Conservation (phyloP, 2,113 vertebrate genomes). For the Bubo scandiacus region DNA sequence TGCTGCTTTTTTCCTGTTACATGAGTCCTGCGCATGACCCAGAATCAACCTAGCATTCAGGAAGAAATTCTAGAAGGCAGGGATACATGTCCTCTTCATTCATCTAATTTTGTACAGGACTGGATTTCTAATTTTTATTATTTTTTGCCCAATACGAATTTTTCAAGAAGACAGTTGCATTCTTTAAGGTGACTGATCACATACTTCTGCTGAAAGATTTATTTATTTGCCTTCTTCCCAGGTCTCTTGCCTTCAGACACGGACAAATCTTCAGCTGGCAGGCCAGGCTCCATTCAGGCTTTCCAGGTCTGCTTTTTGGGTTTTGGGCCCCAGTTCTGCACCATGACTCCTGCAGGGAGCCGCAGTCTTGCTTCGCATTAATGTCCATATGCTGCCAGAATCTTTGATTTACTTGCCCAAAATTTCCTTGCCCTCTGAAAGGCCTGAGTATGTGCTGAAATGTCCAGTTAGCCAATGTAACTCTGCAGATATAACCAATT, state of each 20-base stretch:
- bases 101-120: background rate
- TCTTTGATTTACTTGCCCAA: background rate
- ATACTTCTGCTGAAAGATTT: background rate
- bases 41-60: background rate
- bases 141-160: background rate
- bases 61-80: background rate
- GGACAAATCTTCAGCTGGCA: background rate
- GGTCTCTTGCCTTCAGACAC: background rate
- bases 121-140: background rate
- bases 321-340: accelerated
- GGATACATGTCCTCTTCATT: background rate
- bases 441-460: background rate
- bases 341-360: background rate
- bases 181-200: background rate
- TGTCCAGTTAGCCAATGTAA: background rate
- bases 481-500: background rate
- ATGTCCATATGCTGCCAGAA: accelerated
- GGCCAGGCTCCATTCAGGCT: background rate
- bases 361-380: background rate
- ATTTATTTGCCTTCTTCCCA: background rate
- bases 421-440: background rate
- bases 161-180: background rate
- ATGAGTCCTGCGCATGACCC: accelerated
- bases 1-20: background rate
- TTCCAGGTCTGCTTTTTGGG: background rate